Evolutionary conservation across 2,888 invertebrate species (phyloP).

Genomic region (Lasiommata megera): DNA sequence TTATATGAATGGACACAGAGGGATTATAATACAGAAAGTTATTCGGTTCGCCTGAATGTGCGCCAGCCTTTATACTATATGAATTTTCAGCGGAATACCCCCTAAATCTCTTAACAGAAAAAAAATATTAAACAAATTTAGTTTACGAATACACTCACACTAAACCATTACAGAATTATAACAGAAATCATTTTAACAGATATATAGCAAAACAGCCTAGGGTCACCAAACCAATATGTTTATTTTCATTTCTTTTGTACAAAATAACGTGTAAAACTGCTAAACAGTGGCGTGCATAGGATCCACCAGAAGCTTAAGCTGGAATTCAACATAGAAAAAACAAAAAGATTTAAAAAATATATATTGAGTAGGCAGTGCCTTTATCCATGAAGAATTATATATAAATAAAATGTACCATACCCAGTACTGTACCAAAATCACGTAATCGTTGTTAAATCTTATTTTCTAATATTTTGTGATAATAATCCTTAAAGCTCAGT

Average conservation of each 20-base stretch:
- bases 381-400: no score
- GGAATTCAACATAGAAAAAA: no score
- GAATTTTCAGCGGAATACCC: neutral
- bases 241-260: slow-evolving; percentile 19
- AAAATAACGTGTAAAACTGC: neutral
- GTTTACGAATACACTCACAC: neutral
- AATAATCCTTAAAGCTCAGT: no score
- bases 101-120: no score
- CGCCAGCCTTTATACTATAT: neutral
- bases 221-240: slow-evolving; percentile 18
- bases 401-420: no score
- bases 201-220: slow-evolving; percentile 3
- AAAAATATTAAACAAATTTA: neutral
- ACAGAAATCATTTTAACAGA: neutral
- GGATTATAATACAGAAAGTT: neutral
- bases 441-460: no score
- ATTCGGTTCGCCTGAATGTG: neutral
- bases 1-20: neutral
- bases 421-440: no score
- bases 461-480: no score
- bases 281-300: neutral
- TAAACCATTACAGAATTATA: neutral
- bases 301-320: no score
- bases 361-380: no score
- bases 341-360: no score